Evolutionary conservation across 2,113 vertebrate species (phyloP), one percentile per base, ranked within the genome.

Genomic region (Heterotis niloticus): DNA sequence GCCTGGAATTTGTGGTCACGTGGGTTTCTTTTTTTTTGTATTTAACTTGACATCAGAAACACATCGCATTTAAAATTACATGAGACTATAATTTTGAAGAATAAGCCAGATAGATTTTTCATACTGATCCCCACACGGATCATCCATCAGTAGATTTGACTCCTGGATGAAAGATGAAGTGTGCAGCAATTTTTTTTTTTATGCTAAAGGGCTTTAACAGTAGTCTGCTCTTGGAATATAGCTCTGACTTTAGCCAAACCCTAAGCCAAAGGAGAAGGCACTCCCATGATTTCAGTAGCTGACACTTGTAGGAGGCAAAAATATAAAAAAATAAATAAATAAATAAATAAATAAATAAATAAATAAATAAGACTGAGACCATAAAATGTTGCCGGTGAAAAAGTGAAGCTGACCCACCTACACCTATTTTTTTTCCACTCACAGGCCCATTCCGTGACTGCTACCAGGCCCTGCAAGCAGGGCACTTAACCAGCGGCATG

Each of bases 361-460:
- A 17, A 23, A 28, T 23, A 29, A 29, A 16, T 69, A 7, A 69
- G 5, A 23, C 65, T 67, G 24, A 67, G 10, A 24, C 5, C 34
- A 34, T 70, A 70, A 69, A 10, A 29, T 20, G 52, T n/a, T 23
- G 14, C 24, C 0, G 5, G 12, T 11, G 64, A 18, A 66, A 23
- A 20, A 66, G 2, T 18, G n/a, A 2, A 20, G 13, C 60, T 14
- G 12, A 62, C 60, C 14, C 14, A 4, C 13, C 20, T 20, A 14
- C 60, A 14, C 20, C 0, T 2, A 23, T 74, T 12, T 44, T 14
- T 26, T 76, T 16, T 85, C 78, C 69, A 77, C 79, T 72, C 72
- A 82, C 86, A 99, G 97, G 96, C 76, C 97, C 98, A 7, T 99
- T 96, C 87, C 95, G 90, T 86, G 98, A 99, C 85, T 99, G 98